phyloP scores from a whole-genome alignment of 2,797 vertebrate genomes.

The Micropoecilia bifurca region DNA sequence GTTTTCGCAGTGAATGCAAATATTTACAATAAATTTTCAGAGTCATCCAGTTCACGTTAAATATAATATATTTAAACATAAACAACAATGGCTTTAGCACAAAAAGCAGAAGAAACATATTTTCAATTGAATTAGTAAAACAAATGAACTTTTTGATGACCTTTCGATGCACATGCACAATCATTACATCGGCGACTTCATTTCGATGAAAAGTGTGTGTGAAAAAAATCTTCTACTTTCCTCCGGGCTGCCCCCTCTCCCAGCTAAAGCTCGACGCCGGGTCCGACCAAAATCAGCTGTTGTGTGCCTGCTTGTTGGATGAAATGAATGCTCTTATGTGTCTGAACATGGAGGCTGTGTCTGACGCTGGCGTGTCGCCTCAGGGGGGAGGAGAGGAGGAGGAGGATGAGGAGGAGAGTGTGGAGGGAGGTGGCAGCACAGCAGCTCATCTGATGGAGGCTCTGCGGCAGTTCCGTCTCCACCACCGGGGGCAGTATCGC shows the following conservation, averaged over 20 bases:
- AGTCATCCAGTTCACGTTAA: too few species aligned
- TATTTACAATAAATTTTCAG: too few species aligned
- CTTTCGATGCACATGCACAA: background rate
- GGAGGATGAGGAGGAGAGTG: slow-evolving; percentile 73
- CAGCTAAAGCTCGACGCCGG: slow-evolving; percentile 29
- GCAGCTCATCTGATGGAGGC: slow-evolving; percentile 93
- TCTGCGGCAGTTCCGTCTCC: slow-evolving; percentile 96
- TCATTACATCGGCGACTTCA: background rate
- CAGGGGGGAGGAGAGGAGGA: slow-evolving; percentile 86
- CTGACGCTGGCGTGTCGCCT: slow-evolving; percentile 96
- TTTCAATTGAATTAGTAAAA: background rate
- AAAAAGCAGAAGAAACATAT: too few species aligned
- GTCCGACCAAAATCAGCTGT: slow-evolving; percentile 8
- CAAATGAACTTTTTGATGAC: background rate
- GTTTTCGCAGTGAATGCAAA: too few species aligned
- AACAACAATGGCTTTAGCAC: too few species aligned
- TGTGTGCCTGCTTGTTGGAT: slow-evolving; percentile 46
- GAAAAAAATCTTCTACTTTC: background rate
- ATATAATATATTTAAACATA: too few species aligned
- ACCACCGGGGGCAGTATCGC: slow-evolving; percentile 97
- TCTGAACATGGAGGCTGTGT: slow-evolving; percentile 70
- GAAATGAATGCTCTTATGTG: slow-evolving; percentile 45
- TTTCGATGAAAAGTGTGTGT: background rate
- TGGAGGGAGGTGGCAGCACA: slow-evolving; percentile 86
- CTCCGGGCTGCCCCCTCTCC: background rate